Evolutionary conservation across 2,888 invertebrate species (phyloP), one percentile per base, ranked within the genome.

Genomic region (Leucozona laternaria): DNA sequence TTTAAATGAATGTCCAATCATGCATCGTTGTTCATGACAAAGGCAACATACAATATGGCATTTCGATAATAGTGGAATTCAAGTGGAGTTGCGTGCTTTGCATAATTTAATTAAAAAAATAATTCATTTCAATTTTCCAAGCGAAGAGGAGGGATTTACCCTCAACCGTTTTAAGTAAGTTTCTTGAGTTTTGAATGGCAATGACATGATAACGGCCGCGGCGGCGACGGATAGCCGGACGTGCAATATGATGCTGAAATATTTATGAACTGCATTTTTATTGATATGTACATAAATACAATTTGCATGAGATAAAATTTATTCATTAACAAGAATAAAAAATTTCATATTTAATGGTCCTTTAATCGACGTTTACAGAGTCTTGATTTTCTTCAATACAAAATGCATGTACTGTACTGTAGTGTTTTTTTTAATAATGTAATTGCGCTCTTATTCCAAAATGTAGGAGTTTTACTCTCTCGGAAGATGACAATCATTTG

Each of bases 21-120:
- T 25, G n/a, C 25, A 53, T 50, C 43, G 58, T 37, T 72, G 68
- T 60, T 37, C 68, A 60, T 45, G 68, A 62, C 60, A 73, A 57
- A 73, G 45, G 22, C 55, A 43, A 11, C 40, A 31, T 50, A 78
- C 25, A 43, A 62, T 40, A 40, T 55, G 37, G 15, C 40, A 58
- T 55, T 73, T 79, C 37, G 20, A 66, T 68, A 31, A 58, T 45
- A 62, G 57, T 57, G 48, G 57, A 79, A 79, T 75, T 70, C 31
- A 34, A 55, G 31, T 75, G 40, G 11, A 50, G 11, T 31, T 62
- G 68, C 79, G 79, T 75, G 79, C 70, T 71, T 75, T 72, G 70
- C 28, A 62, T 79, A 45, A 57, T 79, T 83, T 70, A 62, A 75
- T 66, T 68, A 20, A 66, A 25, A 40, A 53, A 73, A 55, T 72